Conservation (phyloP, 2,113 vertebrate genomes). For the Syrrhaptes paradoxus region DNA sequence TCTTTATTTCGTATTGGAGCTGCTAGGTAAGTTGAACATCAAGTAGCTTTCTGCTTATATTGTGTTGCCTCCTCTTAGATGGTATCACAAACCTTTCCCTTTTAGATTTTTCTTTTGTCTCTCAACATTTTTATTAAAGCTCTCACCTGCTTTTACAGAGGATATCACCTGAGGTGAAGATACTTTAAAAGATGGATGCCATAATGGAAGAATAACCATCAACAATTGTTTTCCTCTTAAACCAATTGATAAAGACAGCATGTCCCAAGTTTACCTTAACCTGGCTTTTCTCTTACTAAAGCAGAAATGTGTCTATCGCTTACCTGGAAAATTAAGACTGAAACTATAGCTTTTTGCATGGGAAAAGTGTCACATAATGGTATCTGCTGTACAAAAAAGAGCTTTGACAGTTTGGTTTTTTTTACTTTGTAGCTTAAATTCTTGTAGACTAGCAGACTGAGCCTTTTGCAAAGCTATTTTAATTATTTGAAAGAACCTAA, state of each 20-base stretch:
- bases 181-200: not conserved
- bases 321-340: not conserved
- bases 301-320: not conserved
- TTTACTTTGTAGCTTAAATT: not conserved
- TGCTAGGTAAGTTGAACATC: not conserved
- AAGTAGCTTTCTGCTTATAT: not conserved
- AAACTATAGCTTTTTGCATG: not conserved
- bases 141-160: not conserved
- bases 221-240: not conserved
- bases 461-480: not conserved
- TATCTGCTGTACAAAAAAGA: not conserved
- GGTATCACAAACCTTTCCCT: not conserved
- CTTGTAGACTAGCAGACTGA: not conserved
- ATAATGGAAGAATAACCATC: not conserved
- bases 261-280: not conserved
- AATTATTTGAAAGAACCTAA: not conserved
- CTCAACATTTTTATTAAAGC: not conserved
- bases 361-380: not conserved
- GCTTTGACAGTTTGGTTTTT: not conserved
- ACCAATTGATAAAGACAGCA: not conserved
- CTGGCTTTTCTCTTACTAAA: not conserved
- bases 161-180: not conserved
- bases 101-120: not conserved
- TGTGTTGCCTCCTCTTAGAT: not conserved
- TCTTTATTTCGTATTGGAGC: not conserved